Evolutionary conservation across 1,140 invertebrate species (phyloP).

Genomic region (Tribolium madens): DNA sequence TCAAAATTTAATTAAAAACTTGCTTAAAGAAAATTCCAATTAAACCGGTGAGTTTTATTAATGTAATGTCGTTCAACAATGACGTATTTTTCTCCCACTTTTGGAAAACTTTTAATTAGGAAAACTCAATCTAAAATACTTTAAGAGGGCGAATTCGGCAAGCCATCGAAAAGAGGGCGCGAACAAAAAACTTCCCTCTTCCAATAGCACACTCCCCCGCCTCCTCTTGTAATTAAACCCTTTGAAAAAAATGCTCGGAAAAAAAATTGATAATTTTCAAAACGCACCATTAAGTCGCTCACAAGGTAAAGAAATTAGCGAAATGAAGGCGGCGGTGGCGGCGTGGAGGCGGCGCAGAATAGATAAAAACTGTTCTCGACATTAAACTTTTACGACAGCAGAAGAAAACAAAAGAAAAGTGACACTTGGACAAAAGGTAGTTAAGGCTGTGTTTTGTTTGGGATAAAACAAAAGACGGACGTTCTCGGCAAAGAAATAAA

Average conservation of each 20-base stretch:
- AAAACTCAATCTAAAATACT: constrained; percentile 55
- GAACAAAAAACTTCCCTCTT: constrained; percentile 48
- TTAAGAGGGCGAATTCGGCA: constrained; percentile 46
- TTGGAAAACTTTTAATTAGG: constrained; percentile 55
- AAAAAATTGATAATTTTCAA: background rate
- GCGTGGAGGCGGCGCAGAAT: background rate
- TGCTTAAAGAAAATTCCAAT: constrained; percentile 21
- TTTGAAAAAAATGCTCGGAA: background rate
- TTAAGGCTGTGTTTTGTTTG: constrained; percentile 65
- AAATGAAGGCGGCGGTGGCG: background rate
- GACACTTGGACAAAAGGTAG: constrained; percentile 67
- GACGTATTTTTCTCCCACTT: constrained; percentile 50
- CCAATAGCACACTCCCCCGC: background rate
- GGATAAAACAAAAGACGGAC: constrained; percentile 57
- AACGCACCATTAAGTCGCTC: background rate
- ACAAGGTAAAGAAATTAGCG: background rate
- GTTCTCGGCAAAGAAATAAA: constrained; percentile 63
- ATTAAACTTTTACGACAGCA: constrained; percentile 62
- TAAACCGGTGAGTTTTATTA: constrained; percentile 33
- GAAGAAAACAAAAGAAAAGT: constrained; percentile 65
- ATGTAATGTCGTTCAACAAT: constrained; percentile 46
- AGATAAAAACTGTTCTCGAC: constrained; percentile 56
- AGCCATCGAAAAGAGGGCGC: constrained; percentile 47
- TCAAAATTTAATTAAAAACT: constrained; percentile 30
- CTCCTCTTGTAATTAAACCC: constrained; percentile 1